phyloP scores from a whole-genome alignment of 37 sponge, comb jelly and placozoan species.

The Crambe crambe region DNA sequence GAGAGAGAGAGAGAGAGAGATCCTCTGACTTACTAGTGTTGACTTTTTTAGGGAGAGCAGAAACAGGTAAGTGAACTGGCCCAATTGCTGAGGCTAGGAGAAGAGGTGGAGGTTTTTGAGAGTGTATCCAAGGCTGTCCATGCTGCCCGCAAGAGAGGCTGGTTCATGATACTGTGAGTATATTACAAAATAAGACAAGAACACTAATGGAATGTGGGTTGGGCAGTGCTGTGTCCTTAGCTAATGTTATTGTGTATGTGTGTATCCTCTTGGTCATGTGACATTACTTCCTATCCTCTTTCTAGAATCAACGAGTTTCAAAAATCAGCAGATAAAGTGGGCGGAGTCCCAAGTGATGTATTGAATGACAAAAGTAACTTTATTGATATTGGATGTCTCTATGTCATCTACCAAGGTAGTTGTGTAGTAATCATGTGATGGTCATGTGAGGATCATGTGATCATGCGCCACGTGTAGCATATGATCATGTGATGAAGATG shows the following conservation, averaged over 20 bases:
- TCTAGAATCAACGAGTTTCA: slow-evolving; percentile 6
- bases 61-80: neutral
- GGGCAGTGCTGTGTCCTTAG: neutral
- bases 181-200: neutral
- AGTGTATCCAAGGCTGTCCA: neutral
- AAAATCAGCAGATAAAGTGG: neutral
- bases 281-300: neutral
- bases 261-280: no score
- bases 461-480: slow-evolving; percentile 3
- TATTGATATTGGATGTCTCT: slow-evolving; percentile 36
- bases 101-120: neutral
- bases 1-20: no score
- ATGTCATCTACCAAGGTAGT: slow-evolving; percentile 31
- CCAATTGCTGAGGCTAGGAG: slow-evolving; percentile 5
- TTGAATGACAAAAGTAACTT: slow-evolving; percentile 15
- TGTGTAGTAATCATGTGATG: slow-evolving; percentile 2
- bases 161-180: slow-evolving; percentile 30
- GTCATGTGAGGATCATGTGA: slow-evolving; percentile 4
- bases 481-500: slow-evolving; percentile 27
- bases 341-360: neutral
- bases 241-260: neutral
- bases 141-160: neutral
- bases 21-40: neutral
- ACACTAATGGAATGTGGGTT: neutral
- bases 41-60: neutral